phyloP scores from a whole-genome alignment of 2,888 invertebrate species.

The Drosophila kuntzei region DNA sequence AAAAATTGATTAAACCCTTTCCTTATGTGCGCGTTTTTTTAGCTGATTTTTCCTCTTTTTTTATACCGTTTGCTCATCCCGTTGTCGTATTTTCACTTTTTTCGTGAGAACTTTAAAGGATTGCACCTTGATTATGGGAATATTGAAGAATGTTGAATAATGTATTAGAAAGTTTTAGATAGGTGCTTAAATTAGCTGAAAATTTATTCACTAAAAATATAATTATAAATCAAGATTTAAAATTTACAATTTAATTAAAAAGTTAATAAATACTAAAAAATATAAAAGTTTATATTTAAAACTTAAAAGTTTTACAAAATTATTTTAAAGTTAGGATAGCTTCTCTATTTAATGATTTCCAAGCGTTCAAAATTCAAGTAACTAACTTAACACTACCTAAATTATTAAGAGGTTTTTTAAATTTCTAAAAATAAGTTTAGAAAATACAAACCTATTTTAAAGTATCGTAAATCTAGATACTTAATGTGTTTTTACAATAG shows the following conservation, averaged over 20 bases:
- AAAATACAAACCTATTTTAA: neutral
- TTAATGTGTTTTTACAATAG: neutral
- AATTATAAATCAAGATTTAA: too few species aligned
- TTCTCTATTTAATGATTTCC: too few species aligned
- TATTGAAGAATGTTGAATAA: neutral
- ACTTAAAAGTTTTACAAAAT: too few species aligned
- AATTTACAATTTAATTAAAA: neutral
- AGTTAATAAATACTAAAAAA: neutral
- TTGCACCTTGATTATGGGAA: conserved; percentile 20
- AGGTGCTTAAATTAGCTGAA: neutral
- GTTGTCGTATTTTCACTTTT: conserved; percentile 79
- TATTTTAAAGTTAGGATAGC: too few species aligned
- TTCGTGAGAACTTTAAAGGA: conserved; percentile 72
- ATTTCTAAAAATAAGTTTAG: neutral
- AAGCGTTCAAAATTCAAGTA: too few species aligned
- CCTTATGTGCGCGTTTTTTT: conserved; percentile 65
- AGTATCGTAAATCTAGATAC: conserved; percentile 4
- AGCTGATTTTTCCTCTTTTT: conserved; percentile 74
- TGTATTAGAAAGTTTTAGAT: neutral
- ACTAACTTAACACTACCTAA: neutral
- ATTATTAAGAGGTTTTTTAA: neutral
- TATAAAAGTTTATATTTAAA: too few species aligned
- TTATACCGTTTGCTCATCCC: conserved; percentile 66
- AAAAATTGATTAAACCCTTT: conserved; percentile 82
- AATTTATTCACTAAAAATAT: neutral